A percentile compares a stretch with the other conserved stretches of the same genome.
Evolutionary conservation across 2,888 invertebrate species (phyloP).

Genomic region (Plebejus melissa): DNA sequence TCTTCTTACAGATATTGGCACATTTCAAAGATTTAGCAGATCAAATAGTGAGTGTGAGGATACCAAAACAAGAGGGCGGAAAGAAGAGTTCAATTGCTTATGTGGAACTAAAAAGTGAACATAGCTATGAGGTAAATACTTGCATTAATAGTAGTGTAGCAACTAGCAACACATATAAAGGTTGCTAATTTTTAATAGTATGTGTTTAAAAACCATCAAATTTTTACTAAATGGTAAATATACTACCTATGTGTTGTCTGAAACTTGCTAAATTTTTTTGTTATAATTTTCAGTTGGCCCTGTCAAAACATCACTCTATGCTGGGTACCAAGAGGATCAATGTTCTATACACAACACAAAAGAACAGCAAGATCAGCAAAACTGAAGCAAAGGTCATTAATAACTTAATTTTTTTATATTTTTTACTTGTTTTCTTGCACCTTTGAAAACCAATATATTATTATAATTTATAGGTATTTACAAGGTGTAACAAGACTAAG

Average conservation of each 20-base stretch:
- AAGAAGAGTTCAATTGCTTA: conserved; percentile 65
- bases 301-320: conserved; percentile 74
- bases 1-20: conserved; percentile 51
- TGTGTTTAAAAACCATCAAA: too few species aligned
- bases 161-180: not conserved
- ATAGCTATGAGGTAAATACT: conserved; percentile 60
- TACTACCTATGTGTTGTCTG: not conserved
- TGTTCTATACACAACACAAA: conserved; percentile 62
- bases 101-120: conserved; percentile 60
- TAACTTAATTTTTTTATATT: not conserved
- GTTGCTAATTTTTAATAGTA: too few species aligned
- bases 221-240: too few species aligned
- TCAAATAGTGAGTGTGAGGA: conserved; percentile 56
- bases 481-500: too few species aligned
- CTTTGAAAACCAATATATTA: too few species aligned
- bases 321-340: conserved; percentile 64
- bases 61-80: conserved; percentile 52
- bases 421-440: not conserved
- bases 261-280: not conserved
- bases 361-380: conserved; percentile 60
- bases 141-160: not conserved
- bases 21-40: conserved; percentile 62
- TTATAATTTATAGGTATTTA: too few species aligned
- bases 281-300: conserved; percentile 54
- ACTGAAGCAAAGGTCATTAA: conserved; percentile 59